Percentiles rank a stretch among this genome's conserved stretches.
Conservation (phyloP, 2,113 vertebrate genomes). For the Aphyosemion australe region DNA sequence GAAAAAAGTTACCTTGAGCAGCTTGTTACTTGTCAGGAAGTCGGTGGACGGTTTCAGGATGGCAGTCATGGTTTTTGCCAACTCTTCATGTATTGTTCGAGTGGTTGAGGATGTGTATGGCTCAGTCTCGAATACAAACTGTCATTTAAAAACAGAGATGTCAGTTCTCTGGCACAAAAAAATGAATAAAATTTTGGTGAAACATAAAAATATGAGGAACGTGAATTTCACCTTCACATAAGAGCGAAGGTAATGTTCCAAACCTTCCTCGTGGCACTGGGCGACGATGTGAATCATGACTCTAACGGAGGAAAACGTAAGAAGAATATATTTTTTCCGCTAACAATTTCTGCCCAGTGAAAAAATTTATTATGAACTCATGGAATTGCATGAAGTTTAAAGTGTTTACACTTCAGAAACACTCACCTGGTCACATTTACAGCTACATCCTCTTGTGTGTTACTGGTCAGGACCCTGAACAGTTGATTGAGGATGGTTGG, state of each 20-base stretch:
- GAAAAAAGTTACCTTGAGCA: slow-evolving; percentile 88
- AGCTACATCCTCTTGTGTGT: slow-evolving; percentile 93
- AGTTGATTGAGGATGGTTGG: slow-evolving; percentile 96
- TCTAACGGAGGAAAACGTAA: slow-evolving; percentile 67
- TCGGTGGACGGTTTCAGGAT: slow-evolving; percentile 98
- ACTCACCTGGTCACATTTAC: slow-evolving; percentile 95
- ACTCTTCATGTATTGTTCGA: slow-evolving; percentile 91
- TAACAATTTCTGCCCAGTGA: too few relatives aligned
- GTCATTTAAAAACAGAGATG: slow-evolving; percentile 10
- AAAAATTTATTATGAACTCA: too few relatives aligned
- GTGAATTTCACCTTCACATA: slow-evolving; percentile 89
- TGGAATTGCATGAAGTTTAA: too few relatives aligned
- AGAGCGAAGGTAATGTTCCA: slow-evolving; percentile 95
- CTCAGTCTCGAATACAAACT: slow-evolving; percentile 96
- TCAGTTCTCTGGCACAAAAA: background rate
- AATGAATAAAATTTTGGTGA: background rate
- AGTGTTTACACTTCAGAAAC: background rate
- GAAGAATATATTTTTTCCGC: background rate
- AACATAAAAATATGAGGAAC: background rate
- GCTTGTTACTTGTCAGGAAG: slow-evolving; percentile 97
- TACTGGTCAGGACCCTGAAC: slow-evolving; percentile 92
- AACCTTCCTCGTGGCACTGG: slow-evolving; percentile 96
- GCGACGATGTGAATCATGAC: slow-evolving; percentile 97
- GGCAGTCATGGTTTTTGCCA: slow-evolving; percentile 95
- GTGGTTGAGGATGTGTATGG: slow-evolving; percentile 84